These are phyloP conservation scores for Heteromormyrus szaboi DNA, from an alignment of 2,797 vertebrate species.

Conservation along the genomic window DNA sequence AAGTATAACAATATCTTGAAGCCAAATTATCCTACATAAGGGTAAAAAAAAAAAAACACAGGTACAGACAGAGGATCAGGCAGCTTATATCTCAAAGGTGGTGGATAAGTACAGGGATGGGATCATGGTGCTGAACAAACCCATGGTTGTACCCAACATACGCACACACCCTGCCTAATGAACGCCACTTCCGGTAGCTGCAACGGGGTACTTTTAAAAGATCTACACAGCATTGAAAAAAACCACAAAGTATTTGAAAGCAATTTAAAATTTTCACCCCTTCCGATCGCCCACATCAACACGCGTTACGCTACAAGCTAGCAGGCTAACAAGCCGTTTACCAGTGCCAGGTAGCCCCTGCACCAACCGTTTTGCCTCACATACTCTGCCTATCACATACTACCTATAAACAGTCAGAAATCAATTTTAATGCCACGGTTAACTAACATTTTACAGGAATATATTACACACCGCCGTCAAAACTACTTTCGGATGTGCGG, in stretches of 20 bases:
- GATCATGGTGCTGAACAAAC: background rate
- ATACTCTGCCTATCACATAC: background rate
- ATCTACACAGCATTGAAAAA: background rate
- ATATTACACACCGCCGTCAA: background rate
- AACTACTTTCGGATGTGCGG: background rate
- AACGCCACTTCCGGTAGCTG: background rate
- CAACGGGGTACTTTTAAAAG: background rate
- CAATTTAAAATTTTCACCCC: background rate
- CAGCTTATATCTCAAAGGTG: background rate
- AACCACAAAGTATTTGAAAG: background rate
- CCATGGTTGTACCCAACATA: background rate
- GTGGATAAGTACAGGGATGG: background rate
- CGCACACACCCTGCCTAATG: background rate
- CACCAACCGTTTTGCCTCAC: background rate
- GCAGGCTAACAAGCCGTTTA: background rate
- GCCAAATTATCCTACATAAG: background rate
- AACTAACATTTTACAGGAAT: background rate
- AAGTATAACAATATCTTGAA: background rate
- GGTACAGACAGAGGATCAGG: background rate
- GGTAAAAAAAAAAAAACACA: background rate
- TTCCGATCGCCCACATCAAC: background rate
- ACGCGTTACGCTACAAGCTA: background rate
- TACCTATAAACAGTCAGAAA: background rate
- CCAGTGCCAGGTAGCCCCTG: background rate
- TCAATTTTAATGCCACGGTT: background rate